Evolutionary conservation across 2,888 invertebrate genomes (phyloP), one percentile per base, ranked within the genome.

Genomic region (Plusia festucae): DNA sequence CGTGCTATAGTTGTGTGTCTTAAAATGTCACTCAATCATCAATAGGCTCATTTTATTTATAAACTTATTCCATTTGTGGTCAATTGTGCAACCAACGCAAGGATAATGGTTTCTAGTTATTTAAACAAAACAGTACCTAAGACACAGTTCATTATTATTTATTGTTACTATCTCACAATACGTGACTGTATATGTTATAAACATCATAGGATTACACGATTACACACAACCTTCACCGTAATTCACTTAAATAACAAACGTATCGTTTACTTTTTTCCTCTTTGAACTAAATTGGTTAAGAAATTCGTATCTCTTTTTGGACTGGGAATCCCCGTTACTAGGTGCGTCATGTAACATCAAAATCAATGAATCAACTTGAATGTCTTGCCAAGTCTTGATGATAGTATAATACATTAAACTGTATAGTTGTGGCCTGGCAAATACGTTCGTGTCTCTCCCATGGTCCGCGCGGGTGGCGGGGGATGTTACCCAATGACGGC

Each of bases 101-200:
- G 67, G 61, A 69, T 57, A 76, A 71, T 68, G 18, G 62, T 34
- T 70, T 65, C 57, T 66, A 22, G 53, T 78, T 74, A 70, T 72
- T 74, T 65, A 49, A 73, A 65, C 24, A 63, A 69, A 72, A 81
- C 68, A 69, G 60, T 68, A 65, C n/a, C n/a, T n/a, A n/a, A n/a
- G n/a, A 60, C 56, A 67, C 60, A 58, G 56, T 57, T 81, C 78
- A 56, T 79, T 81, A 78, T 70, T 76, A 59, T 73, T 80, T 78
- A 77, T 77, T 68, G 54, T 57, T 30, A 32, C 44, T 83, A 84
- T 84, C 82, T 65, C 6, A 53, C 16, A 79, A 60, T 78, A 84
- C 84, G 84, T 84, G 84, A 73, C 76, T 54, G 49, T n/a, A 8
- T 30, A 76, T 69, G 68, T 74, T 66, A 65, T 57, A 64, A 66